A percentile compares a stretch with the other conserved stretches of the same genome.
Conservation (phyloP, 2,113 vertebrate species). For the Bubo scandiacus region DNA sequence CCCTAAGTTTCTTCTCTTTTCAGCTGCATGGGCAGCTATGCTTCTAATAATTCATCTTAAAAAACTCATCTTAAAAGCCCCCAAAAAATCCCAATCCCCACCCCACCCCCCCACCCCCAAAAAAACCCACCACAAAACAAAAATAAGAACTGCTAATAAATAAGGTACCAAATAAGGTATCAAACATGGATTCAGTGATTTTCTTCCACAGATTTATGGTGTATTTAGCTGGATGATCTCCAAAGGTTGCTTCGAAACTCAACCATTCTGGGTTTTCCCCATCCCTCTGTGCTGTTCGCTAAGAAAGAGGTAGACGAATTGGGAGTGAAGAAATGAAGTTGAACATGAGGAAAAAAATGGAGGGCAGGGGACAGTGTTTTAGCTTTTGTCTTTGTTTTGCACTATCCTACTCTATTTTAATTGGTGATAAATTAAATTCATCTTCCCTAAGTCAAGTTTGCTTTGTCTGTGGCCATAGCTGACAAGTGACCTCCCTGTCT, state of each 20-base stretch:
- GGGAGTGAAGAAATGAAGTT: background rate
- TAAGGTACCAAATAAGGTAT: too few species aligned
- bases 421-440: background rate
- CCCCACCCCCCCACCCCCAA: accelerated
- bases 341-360: background rate
- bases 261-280: background rate
- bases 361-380: background rate
- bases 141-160: background rate
- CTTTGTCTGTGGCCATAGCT: too few species aligned
- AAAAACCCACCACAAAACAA: background rate
- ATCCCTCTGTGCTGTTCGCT: background rate
- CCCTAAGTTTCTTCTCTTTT: background rate
- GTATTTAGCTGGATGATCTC: background rate
- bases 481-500: too few species aligned
- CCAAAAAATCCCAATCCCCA: accelerated
- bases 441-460: background rate
- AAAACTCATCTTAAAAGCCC: background rate
- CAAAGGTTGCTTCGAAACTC: background rate
- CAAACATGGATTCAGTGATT: background rate
- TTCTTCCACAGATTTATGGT: background rate
- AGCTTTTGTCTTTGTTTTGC: background rate
- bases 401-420: background rate
- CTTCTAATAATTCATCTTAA: background rate
- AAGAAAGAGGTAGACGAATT: background rate
- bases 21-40: background rate